Conservation (phyloP, 2,888 invertebrate genomes). For the Prosapia bicincta region DNA sequence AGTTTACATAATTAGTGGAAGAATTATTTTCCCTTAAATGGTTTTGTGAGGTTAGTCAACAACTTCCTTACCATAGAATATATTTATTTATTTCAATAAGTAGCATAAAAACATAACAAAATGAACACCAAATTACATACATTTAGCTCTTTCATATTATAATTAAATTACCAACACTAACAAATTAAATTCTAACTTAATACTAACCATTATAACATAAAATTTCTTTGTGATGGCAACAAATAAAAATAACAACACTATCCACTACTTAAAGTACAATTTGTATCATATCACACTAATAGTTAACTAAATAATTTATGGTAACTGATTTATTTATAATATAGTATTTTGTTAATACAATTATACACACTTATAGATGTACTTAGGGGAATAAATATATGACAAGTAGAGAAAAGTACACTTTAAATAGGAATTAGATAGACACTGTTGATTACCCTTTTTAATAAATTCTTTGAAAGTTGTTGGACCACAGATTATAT, state of each 20-base stretch:
- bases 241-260: neutral
- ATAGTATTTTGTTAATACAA: neutral
- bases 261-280: neutral
- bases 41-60: too few species aligned
- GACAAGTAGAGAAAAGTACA: neutral
- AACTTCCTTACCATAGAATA: neutral
- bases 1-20: too few species aligned
- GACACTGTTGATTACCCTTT: neutral
- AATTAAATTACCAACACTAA: neutral
- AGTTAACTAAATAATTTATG: neutral
- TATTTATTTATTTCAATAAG: neutral
- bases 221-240: too few species aligned
- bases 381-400: neutral
- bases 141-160: neutral
- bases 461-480: neutral
- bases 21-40: too few species aligned
- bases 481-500: neutral
- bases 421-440: neutral
- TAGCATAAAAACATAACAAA: neutral
- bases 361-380: neutral
- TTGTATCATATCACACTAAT: neutral
- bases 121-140: neutral
- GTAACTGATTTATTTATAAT: neutral
- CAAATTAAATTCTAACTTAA: neutral
- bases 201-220: neutral